phyloP scores from a whole-genome alignment of 1,140 invertebrate genomes.

The Cydia amplana region DNA sequence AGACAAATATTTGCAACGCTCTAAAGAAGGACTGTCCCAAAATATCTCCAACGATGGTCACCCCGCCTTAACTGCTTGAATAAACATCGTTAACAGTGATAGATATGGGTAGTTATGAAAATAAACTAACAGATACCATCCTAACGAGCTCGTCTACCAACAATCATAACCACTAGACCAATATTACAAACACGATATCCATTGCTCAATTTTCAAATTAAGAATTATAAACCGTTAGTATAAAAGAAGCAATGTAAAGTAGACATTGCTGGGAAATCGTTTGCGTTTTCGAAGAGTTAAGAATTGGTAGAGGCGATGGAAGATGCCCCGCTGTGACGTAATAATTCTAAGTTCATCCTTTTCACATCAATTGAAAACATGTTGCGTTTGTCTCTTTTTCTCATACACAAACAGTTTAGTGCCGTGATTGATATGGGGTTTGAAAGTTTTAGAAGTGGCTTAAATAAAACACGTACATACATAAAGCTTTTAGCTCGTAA shows the following conservation, averaged over 20 bases:
- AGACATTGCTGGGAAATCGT: constrained; percentile 13
- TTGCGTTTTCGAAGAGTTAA: constrained; percentile 38
- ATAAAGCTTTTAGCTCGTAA: no score
- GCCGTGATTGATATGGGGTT: constrained; percentile 38
- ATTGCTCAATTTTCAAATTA: constrained; percentile 37
- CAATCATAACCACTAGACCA: constrained; percentile 36
- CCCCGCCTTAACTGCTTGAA: constrained; percentile 65
- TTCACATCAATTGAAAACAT: constrained; percentile 64
- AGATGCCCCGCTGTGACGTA: constrained; percentile 75
- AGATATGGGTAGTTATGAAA: constrained; percentile 77
- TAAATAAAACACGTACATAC: no score
- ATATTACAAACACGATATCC: constrained; percentile 34
- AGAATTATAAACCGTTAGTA: constrained; percentile 1
- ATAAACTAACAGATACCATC: constrained; percentile 70
- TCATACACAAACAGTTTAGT: constrained; percentile 69
- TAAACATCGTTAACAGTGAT: constrained; percentile 79
- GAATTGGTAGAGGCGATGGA: constrained; percentile 42
- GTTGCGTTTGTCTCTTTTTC: constrained; percentile 64
- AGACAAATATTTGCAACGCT: no score
- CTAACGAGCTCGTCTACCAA: constrained; percentile 66
- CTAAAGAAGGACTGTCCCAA: background rate
- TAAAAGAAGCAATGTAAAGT: constrained; percentile 47
- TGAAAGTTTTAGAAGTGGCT: constrained; percentile 41
- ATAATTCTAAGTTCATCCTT: constrained; percentile 72
- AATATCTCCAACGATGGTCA: constrained; percentile 43